A percentile compares a stretch with the other conserved stretches of the same genome.
Conservation (phyloP, 2,888 invertebrate genomes). For the Volucella inflata region DNA sequence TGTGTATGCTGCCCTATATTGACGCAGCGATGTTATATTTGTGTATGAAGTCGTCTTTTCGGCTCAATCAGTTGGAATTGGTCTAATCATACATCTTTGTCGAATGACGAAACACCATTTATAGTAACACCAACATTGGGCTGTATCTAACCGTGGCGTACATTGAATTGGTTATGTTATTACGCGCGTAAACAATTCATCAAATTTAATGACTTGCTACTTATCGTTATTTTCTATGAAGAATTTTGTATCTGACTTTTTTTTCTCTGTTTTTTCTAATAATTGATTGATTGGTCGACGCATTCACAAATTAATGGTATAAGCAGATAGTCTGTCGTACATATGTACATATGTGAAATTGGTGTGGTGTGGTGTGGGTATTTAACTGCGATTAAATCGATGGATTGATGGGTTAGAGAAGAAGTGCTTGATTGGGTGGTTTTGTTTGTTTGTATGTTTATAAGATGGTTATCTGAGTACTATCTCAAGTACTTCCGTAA, state of each 20-base stretch:
- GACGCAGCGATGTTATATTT: not conserved
- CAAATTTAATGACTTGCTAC: constrained; percentile 75
- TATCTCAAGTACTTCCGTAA: constrained; percentile 62
- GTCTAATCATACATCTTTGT: constrained; percentile 15
- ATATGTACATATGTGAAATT: too few species aligned
- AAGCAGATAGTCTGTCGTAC: constrained; percentile 41
- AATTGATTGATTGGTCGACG: constrained; percentile 69
- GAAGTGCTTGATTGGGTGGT: constrained; percentile 39
- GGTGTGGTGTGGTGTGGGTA: too few species aligned
- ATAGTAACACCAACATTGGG: constrained; percentile 45
- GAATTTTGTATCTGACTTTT: constrained; percentile 46
- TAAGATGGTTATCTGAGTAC: constrained; percentile 52
- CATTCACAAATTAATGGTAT: constrained; percentile 56
- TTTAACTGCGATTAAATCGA: not conserved
- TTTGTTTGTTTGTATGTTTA: constrained; percentile 18
- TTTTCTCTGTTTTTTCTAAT: constrained; percentile 23
- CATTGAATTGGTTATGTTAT: constrained; percentile 61
- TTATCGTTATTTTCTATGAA: constrained; percentile 58
- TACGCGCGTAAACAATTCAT: constrained; percentile 72
- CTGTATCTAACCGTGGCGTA: not conserved
- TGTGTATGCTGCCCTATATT: constrained; percentile 51
- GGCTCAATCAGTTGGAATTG: not conserved
- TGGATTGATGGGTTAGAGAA: constrained; percentile 16
- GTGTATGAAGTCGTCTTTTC: constrained; percentile 56
- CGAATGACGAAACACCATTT: constrained; percentile 50